Conservation (phyloP, 1,140 invertebrate genomes). For the Lerema accius region DNA sequence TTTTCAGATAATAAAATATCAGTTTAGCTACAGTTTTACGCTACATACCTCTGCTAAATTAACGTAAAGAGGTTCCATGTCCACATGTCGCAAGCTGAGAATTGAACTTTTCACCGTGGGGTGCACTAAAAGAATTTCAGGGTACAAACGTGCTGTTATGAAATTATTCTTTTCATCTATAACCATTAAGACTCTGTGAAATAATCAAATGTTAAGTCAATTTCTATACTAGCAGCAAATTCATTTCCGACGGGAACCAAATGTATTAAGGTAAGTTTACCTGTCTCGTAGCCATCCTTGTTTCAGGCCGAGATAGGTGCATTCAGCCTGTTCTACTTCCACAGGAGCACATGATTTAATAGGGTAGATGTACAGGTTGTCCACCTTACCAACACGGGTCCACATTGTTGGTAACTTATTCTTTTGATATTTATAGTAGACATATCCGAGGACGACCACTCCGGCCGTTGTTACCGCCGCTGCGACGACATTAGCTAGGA, state of each 20-base stretch:
- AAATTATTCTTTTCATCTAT: conserved; percentile 83
- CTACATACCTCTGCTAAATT: conserved; percentile 79
- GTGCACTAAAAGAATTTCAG: conserved; percentile 73
- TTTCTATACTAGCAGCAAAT: too few relatives aligned
- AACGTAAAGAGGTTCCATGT: conserved; percentile 82
- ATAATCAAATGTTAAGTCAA: too few relatives aligned
- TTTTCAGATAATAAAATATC: too few relatives aligned
- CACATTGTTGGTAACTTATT: conserved; percentile 60
- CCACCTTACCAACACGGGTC: conserved; percentile 80
- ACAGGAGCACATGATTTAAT: conserved; percentile 82
- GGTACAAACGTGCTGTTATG: conserved; percentile 40
- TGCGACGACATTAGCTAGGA: conserved; percentile 49
- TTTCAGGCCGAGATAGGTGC: conserved; percentile 77
- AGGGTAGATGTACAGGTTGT: conserved; percentile 80
- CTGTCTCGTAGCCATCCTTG: conserved; percentile 83
- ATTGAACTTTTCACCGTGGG: conserved; percentile 78
- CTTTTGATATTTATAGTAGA: conserved; percentile 48
- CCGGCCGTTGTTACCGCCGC: conserved; percentile 51
- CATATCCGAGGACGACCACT: conserved; percentile 54
- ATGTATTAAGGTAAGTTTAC: conserved; percentile 35
- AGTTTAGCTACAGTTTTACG: too few relatives aligned
- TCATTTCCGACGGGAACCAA: conserved; percentile 1
- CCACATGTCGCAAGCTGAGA: conserved; percentile 77
- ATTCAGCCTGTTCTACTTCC: conserved; percentile 73
- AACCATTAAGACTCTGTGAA: conserved; percentile 81